Conservation (phyloP, 1,140 invertebrate species). For the Eueides isabella region DNA sequence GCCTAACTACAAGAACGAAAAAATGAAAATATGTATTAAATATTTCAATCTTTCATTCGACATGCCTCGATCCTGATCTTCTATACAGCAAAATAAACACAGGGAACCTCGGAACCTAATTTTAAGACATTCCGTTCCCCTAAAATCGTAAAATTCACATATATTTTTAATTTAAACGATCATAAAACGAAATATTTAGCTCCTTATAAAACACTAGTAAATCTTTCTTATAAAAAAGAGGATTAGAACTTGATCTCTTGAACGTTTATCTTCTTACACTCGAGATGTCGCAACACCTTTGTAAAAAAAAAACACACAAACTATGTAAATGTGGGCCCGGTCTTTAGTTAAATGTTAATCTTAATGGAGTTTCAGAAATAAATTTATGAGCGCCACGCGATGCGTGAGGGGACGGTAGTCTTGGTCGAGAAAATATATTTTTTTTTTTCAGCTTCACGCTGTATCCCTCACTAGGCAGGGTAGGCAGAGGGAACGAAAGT, state of each 20-base stretch:
- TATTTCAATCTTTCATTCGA: too few relatives aligned
- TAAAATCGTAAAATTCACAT: too few relatives aligned
- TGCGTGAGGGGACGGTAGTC: not conserved
- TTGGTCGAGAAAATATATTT: not conserved
- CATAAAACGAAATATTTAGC: not conserved
- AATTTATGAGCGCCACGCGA: not conserved
- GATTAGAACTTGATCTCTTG: not conserved
- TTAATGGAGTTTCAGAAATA: not conserved
- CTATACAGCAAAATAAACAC: too few relatives aligned
- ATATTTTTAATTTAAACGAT: not conserved
- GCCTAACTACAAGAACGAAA: too few relatives aligned
- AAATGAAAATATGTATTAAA: too few relatives aligned
- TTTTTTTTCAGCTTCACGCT: not conserved
- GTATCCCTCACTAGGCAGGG: not conserved
- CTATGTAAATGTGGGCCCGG: not conserved
- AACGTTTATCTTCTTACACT: not conserved
- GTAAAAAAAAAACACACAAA: conserved; percentile 1
- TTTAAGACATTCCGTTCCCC: too few relatives aligned
- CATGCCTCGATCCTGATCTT: too few relatives aligned
- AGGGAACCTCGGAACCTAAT: too few relatives aligned
- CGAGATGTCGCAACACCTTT: not conserved
- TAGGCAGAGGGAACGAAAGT: too few relatives aligned
- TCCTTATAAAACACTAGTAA: not conserved
- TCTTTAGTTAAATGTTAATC: conserved; percentile 3
- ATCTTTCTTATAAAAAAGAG: conserved; percentile 3